Conservation (phyloP, 2,113 vertebrate species). For the Proterorhinus semilunaris region DNA sequence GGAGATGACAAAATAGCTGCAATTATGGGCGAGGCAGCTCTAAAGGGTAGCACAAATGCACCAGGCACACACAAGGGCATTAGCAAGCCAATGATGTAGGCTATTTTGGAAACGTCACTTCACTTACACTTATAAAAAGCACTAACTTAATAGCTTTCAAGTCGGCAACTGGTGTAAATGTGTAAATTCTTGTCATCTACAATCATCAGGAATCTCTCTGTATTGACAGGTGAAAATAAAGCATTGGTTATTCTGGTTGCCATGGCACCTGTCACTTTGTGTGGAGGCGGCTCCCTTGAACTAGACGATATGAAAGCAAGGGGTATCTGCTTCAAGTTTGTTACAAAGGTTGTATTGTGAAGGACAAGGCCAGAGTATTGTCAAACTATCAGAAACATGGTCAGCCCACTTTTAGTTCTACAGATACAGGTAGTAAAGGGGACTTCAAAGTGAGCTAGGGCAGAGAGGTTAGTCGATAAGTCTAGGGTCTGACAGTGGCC, state of each 20-base stretch:
- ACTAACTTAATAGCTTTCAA: background rate
- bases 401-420: background rate
- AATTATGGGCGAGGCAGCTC: slow-evolving; percentile 28
- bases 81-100: background rate
- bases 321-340: background rate
- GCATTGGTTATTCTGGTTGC: background rate
- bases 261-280: background rate
- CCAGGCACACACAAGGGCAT: background rate
- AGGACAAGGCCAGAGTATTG: background rate
- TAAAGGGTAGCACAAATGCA: slow-evolving; percentile 13
- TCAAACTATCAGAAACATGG: background rate
- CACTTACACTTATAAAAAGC: background rate
- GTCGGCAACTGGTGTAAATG: background rate
- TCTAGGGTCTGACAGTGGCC: no score
- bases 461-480: no score
- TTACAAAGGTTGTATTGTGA: background rate
- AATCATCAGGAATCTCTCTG: background rate
- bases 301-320: background rate
- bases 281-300: background rate
- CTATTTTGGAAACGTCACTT: background rate
- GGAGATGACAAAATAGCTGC: slow-evolving; percentile 36
- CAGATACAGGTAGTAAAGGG: no score
- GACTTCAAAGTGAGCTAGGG: no score
- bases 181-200: background rate
- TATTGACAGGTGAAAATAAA: background rate